phyloP scores from a whole-genome alignment of 1,140 invertebrate species.

The Drosophila equinoxialis region DNA sequence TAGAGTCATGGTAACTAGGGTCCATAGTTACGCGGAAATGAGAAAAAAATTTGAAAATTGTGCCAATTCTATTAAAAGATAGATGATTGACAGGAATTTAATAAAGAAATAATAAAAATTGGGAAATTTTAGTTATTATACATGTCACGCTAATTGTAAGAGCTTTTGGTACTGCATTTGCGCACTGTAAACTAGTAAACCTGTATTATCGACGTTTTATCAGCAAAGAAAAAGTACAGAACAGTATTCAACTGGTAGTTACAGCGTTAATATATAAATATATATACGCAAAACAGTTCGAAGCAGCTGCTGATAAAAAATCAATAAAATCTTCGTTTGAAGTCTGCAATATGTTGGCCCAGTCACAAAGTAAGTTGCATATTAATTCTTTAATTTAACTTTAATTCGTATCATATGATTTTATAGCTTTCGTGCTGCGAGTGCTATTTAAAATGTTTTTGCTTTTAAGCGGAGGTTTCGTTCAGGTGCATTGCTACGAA shows the following conservation, averaged over 20 bases:
- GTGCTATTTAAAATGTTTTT: conserved; percentile 38
- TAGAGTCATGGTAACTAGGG: not conserved
- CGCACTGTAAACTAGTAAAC: not conserved
- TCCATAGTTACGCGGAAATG: not conserved
- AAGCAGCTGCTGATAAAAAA: conserved; percentile 61
- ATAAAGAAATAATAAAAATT: too few relatives aligned
- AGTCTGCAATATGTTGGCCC: conserved; percentile 65
- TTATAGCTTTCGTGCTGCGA: conserved; percentile 21
- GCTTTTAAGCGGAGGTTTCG: conserved; percentile 28
- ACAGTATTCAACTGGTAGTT: conserved; percentile 70
- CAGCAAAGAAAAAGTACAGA: conserved; percentile 3
- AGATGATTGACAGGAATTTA: too few relatives aligned
- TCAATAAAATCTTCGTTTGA: conserved; percentile 57
- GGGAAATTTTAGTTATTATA: too few relatives aligned
- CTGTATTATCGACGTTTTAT: conserved; percentile 18
- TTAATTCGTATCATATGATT: not conserved
- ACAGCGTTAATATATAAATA: conserved; percentile 39
- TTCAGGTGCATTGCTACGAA: conserved; percentile 46
- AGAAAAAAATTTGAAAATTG: not conserved
- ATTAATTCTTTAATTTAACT: not conserved
- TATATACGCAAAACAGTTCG: conserved; percentile 27
- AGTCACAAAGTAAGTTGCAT: conserved; percentile 37
- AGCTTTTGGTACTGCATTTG: not conserved
- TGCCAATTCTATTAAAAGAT: too few relatives aligned
- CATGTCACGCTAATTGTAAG: not conserved